phyloP scores from a whole-genome alignment of 2,113 vertebrate species.

The Caretta caretta region DNA sequence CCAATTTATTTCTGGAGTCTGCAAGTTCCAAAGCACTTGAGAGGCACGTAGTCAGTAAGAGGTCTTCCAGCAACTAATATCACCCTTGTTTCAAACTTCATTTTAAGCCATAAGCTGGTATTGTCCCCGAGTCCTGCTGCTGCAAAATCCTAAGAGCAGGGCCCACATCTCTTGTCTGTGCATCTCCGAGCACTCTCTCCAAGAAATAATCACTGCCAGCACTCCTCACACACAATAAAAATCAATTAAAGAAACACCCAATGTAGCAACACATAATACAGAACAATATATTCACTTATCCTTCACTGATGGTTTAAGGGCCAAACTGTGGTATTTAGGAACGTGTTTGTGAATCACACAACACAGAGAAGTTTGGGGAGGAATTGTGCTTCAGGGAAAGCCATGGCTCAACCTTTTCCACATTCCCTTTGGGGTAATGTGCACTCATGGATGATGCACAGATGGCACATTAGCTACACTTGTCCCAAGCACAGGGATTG shows the following conservation, averaged over 20 bases:
- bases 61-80: neutral
- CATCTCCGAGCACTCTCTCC: conserved; percentile 9
- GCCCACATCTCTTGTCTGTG: neutral
- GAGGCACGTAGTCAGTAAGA: fast-evolving
- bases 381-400: neutral
- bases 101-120: neutral
- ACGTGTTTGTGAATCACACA: neutral
- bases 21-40: neutral
- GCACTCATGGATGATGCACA: neutral
- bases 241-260: neutral
- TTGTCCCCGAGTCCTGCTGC: neutral
- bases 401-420: neutral
- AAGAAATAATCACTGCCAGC: neutral
- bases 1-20: neutral
- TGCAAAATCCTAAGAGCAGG: neutral
- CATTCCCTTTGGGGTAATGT: neutral
- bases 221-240: neutral
- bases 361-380: neutral
- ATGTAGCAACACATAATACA: neutral
- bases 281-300: neutral
- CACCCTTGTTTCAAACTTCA: neutral
- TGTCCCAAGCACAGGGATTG: neutral
- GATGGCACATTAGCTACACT: neutral
- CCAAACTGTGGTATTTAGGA: neutral
- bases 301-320: neutral